phyloP scores from a whole-genome alignment of 2,888 invertebrate species.

The Leptothorax acervorum region DNA sequence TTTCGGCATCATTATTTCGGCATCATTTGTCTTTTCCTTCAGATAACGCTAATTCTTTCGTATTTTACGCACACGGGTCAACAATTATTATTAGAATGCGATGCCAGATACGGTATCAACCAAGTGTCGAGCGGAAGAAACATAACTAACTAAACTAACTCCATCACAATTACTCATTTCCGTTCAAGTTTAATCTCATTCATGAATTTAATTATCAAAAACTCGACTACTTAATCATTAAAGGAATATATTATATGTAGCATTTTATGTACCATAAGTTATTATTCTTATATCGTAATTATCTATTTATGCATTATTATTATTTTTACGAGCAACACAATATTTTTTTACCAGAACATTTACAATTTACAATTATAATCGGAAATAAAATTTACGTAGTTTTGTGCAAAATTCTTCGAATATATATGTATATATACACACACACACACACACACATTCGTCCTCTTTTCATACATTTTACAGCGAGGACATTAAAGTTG shows the following conservation, averaged over 20 bases:
- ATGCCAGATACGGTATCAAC: conserved; percentile 24
- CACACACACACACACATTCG: too few relatives aligned
- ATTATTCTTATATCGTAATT: conserved; percentile 5
- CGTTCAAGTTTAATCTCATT: conserved; percentile 6
- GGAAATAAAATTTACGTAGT: not conserved
- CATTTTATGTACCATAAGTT: not conserved
- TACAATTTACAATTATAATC: not conserved
- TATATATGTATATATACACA: too few relatives aligned
- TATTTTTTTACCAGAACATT: not conserved
- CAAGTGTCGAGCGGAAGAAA: conserved; percentile 11
- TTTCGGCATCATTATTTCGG: conserved; percentile 55
- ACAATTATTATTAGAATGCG: conserved; percentile 29
- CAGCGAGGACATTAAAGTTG: not conserved
- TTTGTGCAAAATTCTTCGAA: not conserved
- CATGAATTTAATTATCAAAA: not conserved
- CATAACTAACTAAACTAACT: conserved; percentile 8
- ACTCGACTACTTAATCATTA: not conserved
- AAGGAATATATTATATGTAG: not conserved
- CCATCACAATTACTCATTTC: not conserved
- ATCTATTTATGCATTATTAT: not conserved
- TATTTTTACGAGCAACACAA: not conserved
- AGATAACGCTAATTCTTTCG: conserved; percentile 24
- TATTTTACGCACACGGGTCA: not conserved
- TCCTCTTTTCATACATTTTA: not conserved
- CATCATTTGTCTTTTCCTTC: conserved; percentile 43